Conservation (phyloP, 2,797 vertebrate species). For the Falco peregrinus region DNA sequence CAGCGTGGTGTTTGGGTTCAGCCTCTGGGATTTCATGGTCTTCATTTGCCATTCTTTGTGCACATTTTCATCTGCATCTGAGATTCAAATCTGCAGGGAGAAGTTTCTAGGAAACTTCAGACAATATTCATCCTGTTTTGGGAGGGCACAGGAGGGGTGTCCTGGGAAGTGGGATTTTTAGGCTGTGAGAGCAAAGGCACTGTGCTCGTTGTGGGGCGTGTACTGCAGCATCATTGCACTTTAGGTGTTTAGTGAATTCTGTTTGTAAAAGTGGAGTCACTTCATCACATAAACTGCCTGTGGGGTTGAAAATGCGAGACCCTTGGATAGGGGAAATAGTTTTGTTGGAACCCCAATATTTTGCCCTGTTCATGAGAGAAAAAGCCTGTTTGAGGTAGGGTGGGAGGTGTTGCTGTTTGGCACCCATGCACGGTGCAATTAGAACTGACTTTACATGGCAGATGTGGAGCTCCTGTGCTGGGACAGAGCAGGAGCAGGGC, state of each 20-base stretch:
- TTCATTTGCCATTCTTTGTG: not conserved
- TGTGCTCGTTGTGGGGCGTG: accelerated
- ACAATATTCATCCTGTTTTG: not conserved
- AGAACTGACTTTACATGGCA: not conserved
- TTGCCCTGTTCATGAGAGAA: not conserved
- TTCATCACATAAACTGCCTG: not conserved
- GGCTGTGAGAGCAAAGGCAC: not conserved
- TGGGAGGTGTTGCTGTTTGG: not conserved
- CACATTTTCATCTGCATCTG: not conserved
- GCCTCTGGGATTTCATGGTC: not conserved
- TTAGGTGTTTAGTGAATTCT: not conserved
- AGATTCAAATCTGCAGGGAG: not conserved
- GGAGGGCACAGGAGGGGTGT: not conserved
- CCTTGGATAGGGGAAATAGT: not conserved
- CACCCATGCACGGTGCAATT: accelerated
- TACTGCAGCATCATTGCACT: accelerated
- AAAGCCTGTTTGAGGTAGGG: not conserved
- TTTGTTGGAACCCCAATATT: not conserved
- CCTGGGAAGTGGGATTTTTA: not conserved
- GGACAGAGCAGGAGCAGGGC: not conserved
- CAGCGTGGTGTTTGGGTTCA: not conserved
- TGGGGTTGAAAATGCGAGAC: accelerated
- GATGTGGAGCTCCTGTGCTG: not conserved
- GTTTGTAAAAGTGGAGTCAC: not conserved
- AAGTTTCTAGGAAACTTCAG: not conserved